A percentile compares a stretch with the other conserved stretches of the same genome.
Evolutionary conservation across 2,113 vertebrate genomes (phyloP).

Genomic region (Setophaga kirtlandii): DNA sequence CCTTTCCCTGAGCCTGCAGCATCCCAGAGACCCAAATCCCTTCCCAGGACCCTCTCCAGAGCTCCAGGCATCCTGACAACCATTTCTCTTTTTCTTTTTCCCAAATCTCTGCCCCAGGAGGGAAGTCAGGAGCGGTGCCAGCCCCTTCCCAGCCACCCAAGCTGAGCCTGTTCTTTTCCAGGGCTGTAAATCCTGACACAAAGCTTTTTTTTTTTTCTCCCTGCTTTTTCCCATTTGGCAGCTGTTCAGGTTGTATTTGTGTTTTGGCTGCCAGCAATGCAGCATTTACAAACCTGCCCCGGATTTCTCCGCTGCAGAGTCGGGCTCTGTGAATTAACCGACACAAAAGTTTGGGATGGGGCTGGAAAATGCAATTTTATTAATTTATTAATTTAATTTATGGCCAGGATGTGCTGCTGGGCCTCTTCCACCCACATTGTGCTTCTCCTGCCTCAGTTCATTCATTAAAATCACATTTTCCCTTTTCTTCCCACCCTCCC

Average conservation of each 20-base stretch:
- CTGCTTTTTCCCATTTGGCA: slow-evolving; percentile 9
- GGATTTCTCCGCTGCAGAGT: slow-evolving; percentile 28
- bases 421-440: background rate
- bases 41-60: too few species aligned
- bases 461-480: background rate
- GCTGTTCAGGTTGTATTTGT: slow-evolving; percentile 37
- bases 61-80: background rate
- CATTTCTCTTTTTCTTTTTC: background rate
- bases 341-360: background rate
- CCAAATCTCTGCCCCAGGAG: background rate
- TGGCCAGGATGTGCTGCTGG: rapidly evolving
- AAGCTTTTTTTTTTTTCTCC: background rate
- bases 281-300: slow-evolving; percentile 52
- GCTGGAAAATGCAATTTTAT: background rate
- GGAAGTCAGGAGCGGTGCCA: background rate
- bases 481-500: background rate
- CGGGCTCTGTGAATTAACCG: background rate
- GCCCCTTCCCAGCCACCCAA: background rate
- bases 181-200: slow-evolving; percentile 22
- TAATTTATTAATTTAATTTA: too few species aligned
- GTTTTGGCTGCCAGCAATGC: slow-evolving; percentile 63
- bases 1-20: background rate
- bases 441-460: background rate
- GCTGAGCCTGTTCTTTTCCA: background rate
- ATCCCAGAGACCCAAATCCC: background rate